Evolutionary conservation across 1,140 invertebrate genomes (phyloP).

Genomic region (Acromyrmex echinatior): DNA sequence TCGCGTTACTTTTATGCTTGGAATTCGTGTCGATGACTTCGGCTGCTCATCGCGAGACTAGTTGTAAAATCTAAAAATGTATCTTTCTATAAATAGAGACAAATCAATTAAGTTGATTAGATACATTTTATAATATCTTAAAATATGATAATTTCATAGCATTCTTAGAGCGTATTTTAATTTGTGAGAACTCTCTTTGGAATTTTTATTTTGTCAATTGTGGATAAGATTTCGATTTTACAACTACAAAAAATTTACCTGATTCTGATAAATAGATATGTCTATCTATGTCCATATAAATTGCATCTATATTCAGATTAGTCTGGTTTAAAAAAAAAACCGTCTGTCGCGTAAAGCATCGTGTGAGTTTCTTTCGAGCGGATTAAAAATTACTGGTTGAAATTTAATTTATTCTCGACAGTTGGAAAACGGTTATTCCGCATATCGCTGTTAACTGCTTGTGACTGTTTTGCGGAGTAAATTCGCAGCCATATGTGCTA

Average conservation of each 20-base stretch:
- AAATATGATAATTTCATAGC: background rate
- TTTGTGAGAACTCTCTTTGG: background rate
- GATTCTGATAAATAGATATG: too few species aligned
- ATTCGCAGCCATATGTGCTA: constrained; percentile 33
- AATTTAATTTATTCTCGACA: constrained; percentile 34
- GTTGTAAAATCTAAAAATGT: background rate
- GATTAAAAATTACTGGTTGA: background rate
- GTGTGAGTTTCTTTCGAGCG: background rate
- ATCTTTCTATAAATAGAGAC: background rate
- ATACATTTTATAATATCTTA: background rate
- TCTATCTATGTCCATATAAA: too few species aligned
- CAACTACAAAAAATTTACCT: background rate
- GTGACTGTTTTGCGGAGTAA: constrained; percentile 30
- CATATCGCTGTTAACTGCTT: constrained; percentile 5
- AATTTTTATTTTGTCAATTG: background rate
- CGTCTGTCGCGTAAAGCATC: background rate
- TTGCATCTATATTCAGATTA: background rate
- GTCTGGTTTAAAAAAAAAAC: too few species aligned
- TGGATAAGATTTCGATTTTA: background rate
- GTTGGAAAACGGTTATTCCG: constrained; percentile 16
- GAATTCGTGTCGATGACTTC: background rate
- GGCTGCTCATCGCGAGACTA: background rate
- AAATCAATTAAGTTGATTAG: background rate
- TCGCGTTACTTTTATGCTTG: constrained; percentile 25
- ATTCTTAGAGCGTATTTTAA: background rate